A percentile compares a stretch with the other conserved stretches of the same genome.
Evolutionary conservation across 2,113 vertebrate species (phyloP).

Genomic region (Pedetes capensis): DNA sequence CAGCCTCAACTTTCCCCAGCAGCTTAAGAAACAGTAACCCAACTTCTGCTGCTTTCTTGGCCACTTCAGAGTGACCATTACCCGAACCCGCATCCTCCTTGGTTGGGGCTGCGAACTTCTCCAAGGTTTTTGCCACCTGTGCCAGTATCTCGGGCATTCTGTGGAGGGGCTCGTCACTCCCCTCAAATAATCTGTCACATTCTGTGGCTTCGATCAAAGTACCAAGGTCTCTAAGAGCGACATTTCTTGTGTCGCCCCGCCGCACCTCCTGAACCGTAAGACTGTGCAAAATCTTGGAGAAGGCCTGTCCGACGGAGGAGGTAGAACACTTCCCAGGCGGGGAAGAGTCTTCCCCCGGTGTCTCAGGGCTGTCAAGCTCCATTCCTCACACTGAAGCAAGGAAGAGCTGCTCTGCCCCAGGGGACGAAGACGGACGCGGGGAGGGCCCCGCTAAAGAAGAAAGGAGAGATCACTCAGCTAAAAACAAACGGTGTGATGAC

Average conservation of each 20-base stretch:
- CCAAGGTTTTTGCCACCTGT: constrained; percentile 55
- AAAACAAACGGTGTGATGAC: neutral
- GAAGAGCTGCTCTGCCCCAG: rapidly evolving
- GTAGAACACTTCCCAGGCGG: neutral
- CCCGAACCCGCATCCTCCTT: constrained; percentile 62
- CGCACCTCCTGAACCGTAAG: neutral
- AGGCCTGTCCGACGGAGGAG: constrained; percentile 8
- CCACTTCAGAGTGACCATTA: rapidly evolving
- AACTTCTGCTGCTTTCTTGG: neutral
- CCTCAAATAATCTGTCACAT: constrained; percentile 62
- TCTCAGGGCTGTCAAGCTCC: neutral
- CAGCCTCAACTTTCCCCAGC: constrained; percentile 60
- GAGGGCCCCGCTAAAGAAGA: no score
- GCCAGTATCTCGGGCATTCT: constrained; percentile 49
- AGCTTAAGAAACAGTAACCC: constrained; percentile 67
- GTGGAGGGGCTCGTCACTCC: neutral
- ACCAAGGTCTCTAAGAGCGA: constrained; percentile 29
- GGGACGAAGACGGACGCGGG: no score
- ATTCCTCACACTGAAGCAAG: neutral
- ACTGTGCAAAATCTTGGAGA: constrained; percentile 41
- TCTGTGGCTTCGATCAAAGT: constrained; percentile 56
- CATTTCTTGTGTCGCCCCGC: neutral
- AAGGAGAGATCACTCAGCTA: no score
- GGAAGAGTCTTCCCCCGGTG: neutral
- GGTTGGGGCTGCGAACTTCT: constrained; percentile 54